Evolutionary conservation across 2,113 vertebrate species (phyloP).

Genomic region (Anarrhichthys ocellatus): DNA sequence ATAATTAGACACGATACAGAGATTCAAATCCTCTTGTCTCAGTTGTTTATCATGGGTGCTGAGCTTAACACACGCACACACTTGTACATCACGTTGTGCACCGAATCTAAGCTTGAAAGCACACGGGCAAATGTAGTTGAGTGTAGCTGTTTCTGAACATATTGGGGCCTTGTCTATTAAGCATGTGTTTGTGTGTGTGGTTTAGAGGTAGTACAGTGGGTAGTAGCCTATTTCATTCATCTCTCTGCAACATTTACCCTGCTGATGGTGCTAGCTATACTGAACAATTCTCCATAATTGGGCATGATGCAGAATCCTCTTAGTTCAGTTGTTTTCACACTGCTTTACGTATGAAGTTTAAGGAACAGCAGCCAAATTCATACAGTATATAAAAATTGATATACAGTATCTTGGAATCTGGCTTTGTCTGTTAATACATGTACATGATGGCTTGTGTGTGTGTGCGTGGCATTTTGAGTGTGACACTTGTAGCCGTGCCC

Average conservation of each 20-base stretch:
- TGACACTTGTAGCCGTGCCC: conserved; percentile 48
- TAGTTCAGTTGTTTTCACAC: conserved; percentile 49
- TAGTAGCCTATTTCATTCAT: conserved; percentile 35
- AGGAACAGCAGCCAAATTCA: background rate
- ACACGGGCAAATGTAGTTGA: conserved; percentile 16
- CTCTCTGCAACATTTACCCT: conserved; percentile 52
- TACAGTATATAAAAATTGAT: background rate
- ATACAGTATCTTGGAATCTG: background rate
- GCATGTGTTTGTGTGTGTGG: conserved; percentile 11
- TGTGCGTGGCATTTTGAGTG: conserved; percentile 23
- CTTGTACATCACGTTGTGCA: conserved; percentile 14
- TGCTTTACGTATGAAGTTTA: conserved; percentile 10
- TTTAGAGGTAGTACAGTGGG: conserved; percentile 29
- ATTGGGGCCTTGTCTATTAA: conserved; percentile 32
- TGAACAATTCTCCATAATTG: conserved; percentile 51
- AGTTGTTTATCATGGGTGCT: conserved; percentile 61
- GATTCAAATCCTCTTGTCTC: conserved; percentile 67
- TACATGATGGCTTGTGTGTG: background rate
- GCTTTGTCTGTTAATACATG: background rate
- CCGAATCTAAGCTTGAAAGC: conserved; percentile 37
- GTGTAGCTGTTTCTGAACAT: conserved; percentile 30
- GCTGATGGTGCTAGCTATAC: conserved; percentile 61
- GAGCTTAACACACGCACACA: conserved; percentile 14
- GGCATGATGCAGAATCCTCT: conserved; percentile 51
- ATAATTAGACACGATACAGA: conserved; percentile 72